Conservation (phyloP, 2,888 invertebrate species). For the Sarcophaga variegata region DNA sequence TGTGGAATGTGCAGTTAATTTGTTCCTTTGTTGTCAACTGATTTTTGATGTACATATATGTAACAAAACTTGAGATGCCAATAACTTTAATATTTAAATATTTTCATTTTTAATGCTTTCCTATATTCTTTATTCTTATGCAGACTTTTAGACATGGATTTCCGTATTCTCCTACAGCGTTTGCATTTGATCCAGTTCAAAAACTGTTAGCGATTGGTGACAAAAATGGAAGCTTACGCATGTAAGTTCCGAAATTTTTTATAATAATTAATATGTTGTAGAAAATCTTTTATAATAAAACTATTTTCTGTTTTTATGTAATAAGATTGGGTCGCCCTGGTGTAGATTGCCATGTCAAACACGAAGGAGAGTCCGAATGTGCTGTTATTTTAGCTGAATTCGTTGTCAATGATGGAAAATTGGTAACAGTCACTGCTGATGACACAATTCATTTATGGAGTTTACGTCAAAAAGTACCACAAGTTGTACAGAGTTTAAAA, state of each 20-base stretch:
- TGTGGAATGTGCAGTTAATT: too few relatives aligned
- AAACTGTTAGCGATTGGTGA: slow-evolving; percentile 98
- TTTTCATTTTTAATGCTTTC: too few relatives aligned
- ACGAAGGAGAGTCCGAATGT: slow-evolving; percentile 85
- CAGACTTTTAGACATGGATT: slow-evolving; percentile 99
- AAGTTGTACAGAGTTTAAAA: slow-evolving; percentile 97
- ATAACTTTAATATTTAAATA: too few relatives aligned
- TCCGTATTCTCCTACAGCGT: slow-evolving; percentile 97
- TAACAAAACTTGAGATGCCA: too few relatives aligned
- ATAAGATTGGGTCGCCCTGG: slow-evolving; percentile 96
- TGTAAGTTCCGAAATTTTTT: slow-evolving; percentile 86
- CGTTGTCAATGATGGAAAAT: slow-evolving; percentile 97
- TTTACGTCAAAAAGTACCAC: slow-evolving; percentile 96
- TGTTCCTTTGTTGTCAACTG: too few relatives aligned
- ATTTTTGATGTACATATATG: too few relatives aligned
- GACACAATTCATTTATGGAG: slow-evolving; percentile 99
- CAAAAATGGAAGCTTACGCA: slow-evolving; percentile 95
- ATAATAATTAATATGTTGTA: not conserved
- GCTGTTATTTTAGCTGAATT: slow-evolving; percentile 94
- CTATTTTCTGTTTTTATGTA: slow-evolving; percentile 30
- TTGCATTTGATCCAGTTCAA: slow-evolving; percentile 99
- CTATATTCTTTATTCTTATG: slow-evolving; percentile 79
- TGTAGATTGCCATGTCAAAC: slow-evolving; percentile 96
- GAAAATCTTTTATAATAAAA: slow-evolving; percentile 1
- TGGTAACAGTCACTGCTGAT: slow-evolving; percentile 97